These are phyloP conservation scores for Drusus annulatus DNA, from an alignment of 1,140 invertebrate species.

Conservation along the genomic window DNA sequence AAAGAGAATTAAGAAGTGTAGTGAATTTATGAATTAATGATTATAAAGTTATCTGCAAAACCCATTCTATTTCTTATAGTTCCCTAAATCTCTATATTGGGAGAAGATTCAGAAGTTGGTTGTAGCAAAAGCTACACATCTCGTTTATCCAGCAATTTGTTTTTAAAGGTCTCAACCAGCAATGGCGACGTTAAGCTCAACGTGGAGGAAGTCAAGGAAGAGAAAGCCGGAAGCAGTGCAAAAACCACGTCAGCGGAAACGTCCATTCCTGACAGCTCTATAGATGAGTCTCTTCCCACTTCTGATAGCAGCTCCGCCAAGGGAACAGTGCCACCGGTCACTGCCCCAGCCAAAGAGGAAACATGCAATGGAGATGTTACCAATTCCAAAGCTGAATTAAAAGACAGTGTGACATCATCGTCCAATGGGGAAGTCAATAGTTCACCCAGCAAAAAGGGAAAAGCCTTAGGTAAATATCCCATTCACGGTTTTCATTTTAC, in stretches of 20 bases:
- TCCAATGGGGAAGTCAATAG: slow-evolving; percentile 69
- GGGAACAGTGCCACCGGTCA: slow-evolving; percentile 64
- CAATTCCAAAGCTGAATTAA: slow-evolving; percentile 67
- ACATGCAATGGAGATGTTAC: slow-evolving; percentile 67
- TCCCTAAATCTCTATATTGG: no score
- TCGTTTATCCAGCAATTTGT: no score
- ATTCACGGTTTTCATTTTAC: neutral
- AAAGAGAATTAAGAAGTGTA: no score
- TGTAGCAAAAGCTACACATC: no score
- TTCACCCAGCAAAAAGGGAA: slow-evolving; percentile 49
- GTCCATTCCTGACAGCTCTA: slow-evolving; percentile 74
- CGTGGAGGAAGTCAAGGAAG: neutral
- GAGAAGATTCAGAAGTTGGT: no score
- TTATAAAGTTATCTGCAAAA: neutral
- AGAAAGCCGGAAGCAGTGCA: neutral
- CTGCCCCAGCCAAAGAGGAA: slow-evolving; percentile 61
- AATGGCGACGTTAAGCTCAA: slow-evolving; percentile 64
- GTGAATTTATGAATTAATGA: no score
- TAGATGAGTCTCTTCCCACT: slow-evolving; percentile 70
- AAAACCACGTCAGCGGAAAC: slow-evolving; percentile 58
- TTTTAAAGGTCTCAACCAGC: slow-evolving; percentile 70
- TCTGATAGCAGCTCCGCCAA: slow-evolving; percentile 67
- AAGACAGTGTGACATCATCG: slow-evolving; percentile 64
- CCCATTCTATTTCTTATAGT: no score
- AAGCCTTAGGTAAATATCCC: slow-evolving; percentile 40